phyloP scores from a whole-genome alignment of 2,888 invertebrate species.

The Erannis defoliaria region DNA sequence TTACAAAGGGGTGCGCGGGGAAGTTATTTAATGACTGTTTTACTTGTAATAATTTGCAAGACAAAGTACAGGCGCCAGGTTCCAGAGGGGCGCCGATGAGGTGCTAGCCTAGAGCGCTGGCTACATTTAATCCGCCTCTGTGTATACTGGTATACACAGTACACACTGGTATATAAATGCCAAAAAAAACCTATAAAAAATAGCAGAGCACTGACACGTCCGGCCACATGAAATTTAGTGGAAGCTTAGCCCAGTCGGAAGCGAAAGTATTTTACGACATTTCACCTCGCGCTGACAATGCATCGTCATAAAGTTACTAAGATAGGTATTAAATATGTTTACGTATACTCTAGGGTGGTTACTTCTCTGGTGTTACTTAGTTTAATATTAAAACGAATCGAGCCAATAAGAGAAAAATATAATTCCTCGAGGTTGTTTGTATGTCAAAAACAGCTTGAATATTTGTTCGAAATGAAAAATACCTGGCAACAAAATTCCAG shows the following conservation, averaged over 20 bases:
- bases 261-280: slow-evolving; percentile 6
- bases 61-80: no score
- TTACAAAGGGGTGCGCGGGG: no score
- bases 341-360: not conserved
- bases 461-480: not conserved
- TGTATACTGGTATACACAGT: no score
- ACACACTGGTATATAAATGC: no score
- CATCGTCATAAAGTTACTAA: slow-evolving; percentile 2
- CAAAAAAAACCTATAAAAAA: not conserved
- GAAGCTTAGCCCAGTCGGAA: not conserved
- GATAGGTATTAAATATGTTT: not conserved
- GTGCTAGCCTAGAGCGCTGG: no score
- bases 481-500: not conserved
- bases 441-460: not conserved
- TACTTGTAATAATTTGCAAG: no score
- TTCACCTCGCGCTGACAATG: slow-evolving; percentile 8
- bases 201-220: no score
- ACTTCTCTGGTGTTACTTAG: not conserved
- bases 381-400: not conserved
- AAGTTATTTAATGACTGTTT: no score
- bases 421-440: not conserved
- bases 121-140: no score
- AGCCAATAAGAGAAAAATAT: not conserved
- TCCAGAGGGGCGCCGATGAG: no score
- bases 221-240: not conserved